These are phyloP conservation scores for Toxotes chatareus DNA, from an alignment of 2,113 vertebrate species.

Conservation along the genomic window DNA sequence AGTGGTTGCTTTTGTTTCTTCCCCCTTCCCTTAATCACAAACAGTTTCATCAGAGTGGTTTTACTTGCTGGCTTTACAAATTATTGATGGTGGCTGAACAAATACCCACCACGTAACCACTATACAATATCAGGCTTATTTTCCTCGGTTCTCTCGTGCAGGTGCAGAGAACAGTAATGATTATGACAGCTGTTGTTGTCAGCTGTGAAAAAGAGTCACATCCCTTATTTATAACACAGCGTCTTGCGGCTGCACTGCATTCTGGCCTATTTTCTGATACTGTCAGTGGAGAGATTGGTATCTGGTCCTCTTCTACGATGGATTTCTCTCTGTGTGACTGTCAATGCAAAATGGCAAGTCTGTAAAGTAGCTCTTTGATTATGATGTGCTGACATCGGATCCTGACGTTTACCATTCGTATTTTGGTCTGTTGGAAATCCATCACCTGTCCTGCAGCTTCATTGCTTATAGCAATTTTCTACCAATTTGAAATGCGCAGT, in stretches of 20 bases:
- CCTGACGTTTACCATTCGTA: conserved; percentile 7
- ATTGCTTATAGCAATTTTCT: background rate
- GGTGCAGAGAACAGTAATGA: conserved; percentile 48
- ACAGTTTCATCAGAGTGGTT: conserved; percentile 10
- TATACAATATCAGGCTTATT: conserved; percentile 33
- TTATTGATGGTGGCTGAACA: conserved; percentile 19
- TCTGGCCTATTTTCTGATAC: conserved; percentile 62
- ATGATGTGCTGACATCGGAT: conserved; percentile 27
- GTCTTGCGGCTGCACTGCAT: conserved; percentile 47
- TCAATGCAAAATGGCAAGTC: conserved; percentile 31
- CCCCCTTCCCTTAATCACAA: background rate
- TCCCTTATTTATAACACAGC: conserved; percentile 56
- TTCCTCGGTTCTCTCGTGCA: background rate
- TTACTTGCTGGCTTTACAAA: conserved; percentile 4
- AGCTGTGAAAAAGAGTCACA: conserved; percentile 46
- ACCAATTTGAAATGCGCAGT: background rate
- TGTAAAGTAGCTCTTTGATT: conserved; percentile 42
- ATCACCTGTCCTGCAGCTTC: background rate
- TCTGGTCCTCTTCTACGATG: conserved; percentile 36
- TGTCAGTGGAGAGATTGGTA: conserved; percentile 52
- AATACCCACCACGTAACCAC: background rate
- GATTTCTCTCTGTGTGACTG: conserved; percentile 42
- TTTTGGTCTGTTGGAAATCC: conserved; percentile 22
- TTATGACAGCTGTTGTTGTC: conserved; percentile 56
- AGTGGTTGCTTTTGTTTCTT: background rate